phyloP scores from a whole-genome alignment of 2,797 vertebrate genomes.

The Triplophysa yarkandensis region DNA sequence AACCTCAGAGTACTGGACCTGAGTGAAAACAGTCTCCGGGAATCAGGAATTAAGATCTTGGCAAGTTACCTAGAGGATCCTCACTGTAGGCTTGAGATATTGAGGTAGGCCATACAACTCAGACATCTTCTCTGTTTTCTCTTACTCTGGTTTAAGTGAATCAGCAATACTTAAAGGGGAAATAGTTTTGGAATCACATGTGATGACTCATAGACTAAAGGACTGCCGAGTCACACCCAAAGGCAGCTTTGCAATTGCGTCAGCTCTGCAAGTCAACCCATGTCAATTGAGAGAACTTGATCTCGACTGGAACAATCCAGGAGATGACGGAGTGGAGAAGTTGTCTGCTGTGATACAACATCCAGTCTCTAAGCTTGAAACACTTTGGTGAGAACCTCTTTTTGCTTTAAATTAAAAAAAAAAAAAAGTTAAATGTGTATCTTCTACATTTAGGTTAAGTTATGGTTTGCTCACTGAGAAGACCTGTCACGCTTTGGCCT shows the following conservation, averaged over 20 bases:
- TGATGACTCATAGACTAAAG: constrained; percentile 43
- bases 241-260: constrained; percentile 28
- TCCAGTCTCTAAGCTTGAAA: constrained; percentile 43
- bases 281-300: constrained; percentile 39
- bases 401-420: background rate
- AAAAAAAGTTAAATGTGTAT: background rate
- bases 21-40: constrained; percentile 52
- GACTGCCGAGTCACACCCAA: constrained; percentile 50
- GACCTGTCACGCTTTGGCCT: constrained; percentile 43
- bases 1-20: constrained; percentile 49
- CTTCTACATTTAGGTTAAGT: constrained; percentile 31
- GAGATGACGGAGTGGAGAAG: constrained; percentile 51
- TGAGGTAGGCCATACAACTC: constrained; percentile 17
- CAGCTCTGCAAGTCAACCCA: constrained; percentile 36
- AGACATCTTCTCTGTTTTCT: background rate
- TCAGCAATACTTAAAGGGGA: background rate
- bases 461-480: constrained; percentile 51
- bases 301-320: constrained; percentile 55
- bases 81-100: constrained; percentile 44
- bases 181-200: constrained; percentile 7
- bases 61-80: constrained; percentile 39
- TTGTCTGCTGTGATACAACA: constrained; percentile 32
- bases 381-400: constrained; percentile 34
- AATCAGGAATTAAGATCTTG: constrained; percentile 45
- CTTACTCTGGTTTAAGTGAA: background rate